Conservation (phyloP, 53 echinoderm and acorn worm genomes). For the Pentamera pediparva region DNA sequence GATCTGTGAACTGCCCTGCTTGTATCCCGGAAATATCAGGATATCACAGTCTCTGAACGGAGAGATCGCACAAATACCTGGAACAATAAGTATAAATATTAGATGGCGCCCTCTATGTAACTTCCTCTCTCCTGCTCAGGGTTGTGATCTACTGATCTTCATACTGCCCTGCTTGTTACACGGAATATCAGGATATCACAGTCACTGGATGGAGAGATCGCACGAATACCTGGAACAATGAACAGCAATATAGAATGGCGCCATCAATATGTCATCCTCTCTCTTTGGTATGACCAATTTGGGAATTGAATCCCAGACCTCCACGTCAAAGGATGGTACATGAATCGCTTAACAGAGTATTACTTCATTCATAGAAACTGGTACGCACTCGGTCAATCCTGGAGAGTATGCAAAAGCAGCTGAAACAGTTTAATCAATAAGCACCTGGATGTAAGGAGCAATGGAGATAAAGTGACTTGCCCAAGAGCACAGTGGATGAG, state of each 20-base stretch:
- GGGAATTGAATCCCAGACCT: too few relatives aligned
- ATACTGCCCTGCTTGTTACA: conserved; percentile 78
- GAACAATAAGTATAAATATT: background rate
- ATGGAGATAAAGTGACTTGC: too few relatives aligned
- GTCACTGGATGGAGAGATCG: conserved; percentile 52
- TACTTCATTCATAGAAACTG: too few relatives aligned
- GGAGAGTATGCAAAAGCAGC: too few relatives aligned
- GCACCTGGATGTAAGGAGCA: too few relatives aligned
- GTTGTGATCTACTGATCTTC: conserved; percentile 82
- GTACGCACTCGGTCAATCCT: too few relatives aligned
- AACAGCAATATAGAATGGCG: conserved; percentile 85
- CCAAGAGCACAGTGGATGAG: too few relatives aligned
- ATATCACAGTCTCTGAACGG: conserved; percentile 61
- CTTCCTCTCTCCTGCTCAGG: conserved; percentile 53
- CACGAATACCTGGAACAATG: conserved; percentile 38
- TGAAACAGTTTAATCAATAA: too few relatives aligned
- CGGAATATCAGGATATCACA: conserved; percentile 72
- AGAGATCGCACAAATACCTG: conserved; percentile 51
- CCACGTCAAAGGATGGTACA: too few relatives aligned
- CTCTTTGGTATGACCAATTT: conserved; percentile 63
- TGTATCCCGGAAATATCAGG: conserved; percentile 79
- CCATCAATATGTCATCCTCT: conserved; percentile 62
- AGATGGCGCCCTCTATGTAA: too few relatives aligned
- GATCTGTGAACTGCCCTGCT: conserved; percentile 81
- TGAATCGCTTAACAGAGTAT: too few relatives aligned